Evolutionary conservation across 2,113 vertebrate genomes (phyloP).

Genomic region (Vulpes lagopus): DNA sequence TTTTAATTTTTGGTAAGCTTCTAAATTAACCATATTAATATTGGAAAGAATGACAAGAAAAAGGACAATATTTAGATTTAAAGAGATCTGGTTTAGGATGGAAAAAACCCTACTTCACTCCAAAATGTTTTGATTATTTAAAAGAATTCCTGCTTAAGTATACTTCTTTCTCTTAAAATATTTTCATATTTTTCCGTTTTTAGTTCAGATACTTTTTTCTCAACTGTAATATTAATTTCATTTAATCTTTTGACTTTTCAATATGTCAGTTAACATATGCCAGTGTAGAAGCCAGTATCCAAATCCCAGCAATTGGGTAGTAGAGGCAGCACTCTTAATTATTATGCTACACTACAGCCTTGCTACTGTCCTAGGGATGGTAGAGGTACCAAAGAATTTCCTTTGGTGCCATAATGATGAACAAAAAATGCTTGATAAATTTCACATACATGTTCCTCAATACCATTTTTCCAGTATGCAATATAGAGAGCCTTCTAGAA

Average conservation of each 20-base stretch:
- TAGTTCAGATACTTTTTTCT: neutral
- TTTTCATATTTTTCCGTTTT: constrained; percentile 10
- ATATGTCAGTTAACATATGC: too few species aligned
- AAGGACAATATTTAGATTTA: neutral
- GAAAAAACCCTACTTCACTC: neutral
- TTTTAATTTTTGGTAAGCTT: constrained; percentile 29
- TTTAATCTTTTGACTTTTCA: neutral
- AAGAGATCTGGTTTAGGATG: neutral
- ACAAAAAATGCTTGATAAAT: neutral
- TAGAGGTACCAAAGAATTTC: neutral
- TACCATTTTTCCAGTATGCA: neutral
- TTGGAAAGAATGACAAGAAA: neutral
- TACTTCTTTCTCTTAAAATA: neutral
- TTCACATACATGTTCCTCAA: neutral
- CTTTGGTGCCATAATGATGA: neutral
- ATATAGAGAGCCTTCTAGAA: neutral
- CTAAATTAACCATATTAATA: neutral
- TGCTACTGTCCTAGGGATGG: neutral
- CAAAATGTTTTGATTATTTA: constrained; percentile 31
- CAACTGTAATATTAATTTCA: neutral
- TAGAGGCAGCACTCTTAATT: neutral
- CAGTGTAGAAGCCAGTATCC: neutral
- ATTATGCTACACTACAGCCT: neutral
- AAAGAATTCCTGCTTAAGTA: neutral
- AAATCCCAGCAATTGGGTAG: rapidly evolving